Conservation (phyloP, 2,888 invertebrate genomes). For the Cantharis rustica region DNA sequence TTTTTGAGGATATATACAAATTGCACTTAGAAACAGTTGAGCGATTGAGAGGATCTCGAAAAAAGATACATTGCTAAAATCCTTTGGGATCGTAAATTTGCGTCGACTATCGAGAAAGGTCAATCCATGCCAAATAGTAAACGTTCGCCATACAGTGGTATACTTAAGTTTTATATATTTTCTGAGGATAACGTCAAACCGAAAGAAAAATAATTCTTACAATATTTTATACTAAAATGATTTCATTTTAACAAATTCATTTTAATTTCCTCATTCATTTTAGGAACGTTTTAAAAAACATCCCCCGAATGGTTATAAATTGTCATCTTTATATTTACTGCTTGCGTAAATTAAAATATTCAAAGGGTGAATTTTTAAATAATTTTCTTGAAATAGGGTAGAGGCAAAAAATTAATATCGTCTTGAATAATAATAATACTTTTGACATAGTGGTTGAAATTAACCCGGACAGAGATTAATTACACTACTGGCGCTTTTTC, state of each 20-base stretch:
- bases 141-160: neutral
- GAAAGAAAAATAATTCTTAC: neutral
- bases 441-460: slow-evolving; percentile 24
- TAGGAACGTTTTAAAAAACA: slow-evolving; percentile 11
- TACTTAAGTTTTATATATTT: neutral
- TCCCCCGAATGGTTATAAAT: slow-evolving; percentile 20
- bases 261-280: neutral
- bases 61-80: slow-evolving; percentile 19
- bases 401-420: slow-evolving; percentile 27
- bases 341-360: slow-evolving; percentile 22
- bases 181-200: neutral
- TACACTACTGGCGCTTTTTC: slow-evolving; percentile 24
- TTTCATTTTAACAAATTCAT: neutral
- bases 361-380: slow-evolving; percentile 21
- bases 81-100: slow-evolving; percentile 28
- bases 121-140: slow-evolving; percentile 1
- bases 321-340: slow-evolving; percentile 23
- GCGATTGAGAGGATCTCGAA: slow-evolving; percentile 12
- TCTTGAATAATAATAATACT: slow-evolving; percentile 30
- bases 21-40: slow-evolving; percentile 5
- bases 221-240: neutral
- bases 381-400: slow-evolving; percentile 26
- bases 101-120: slow-evolving; percentile 12
- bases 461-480: slow-evolving; percentile 30
- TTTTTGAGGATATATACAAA: slow-evolving; percentile 6